Evolutionary conservation across 2,888 invertebrate genomes (phyloP).

Genomic region (Corythucha ciliata): DNA sequence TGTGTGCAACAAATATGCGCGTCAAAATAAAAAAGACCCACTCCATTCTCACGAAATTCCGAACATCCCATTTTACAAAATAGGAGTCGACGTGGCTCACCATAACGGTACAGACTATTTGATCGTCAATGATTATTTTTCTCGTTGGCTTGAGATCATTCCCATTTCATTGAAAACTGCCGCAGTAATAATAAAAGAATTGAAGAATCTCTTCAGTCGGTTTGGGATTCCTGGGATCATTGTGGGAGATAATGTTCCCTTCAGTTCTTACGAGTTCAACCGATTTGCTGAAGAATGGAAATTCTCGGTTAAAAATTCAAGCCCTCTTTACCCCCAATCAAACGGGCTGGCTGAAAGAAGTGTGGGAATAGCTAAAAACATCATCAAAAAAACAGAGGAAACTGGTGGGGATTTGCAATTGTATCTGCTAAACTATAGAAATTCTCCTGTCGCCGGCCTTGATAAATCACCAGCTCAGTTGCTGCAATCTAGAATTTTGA

Average conservation of each 20-base stretch:
- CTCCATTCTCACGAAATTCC: slow-evolving; percentile 2
- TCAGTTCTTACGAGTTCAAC: not conserved
- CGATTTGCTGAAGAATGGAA: slow-evolving; percentile 10
- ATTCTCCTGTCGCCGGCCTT: too few relatives aligned
- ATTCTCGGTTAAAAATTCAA: not conserved
- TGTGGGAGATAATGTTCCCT: slow-evolving; percentile 1
- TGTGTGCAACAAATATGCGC: slow-evolving; percentile 3
- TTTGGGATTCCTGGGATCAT: not conserved
- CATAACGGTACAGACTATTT: not conserved
- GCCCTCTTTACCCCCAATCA: slow-evolving; percentile 6
- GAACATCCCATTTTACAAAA: slow-evolving; percentile 3
- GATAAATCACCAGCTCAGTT: too few relatives aligned
- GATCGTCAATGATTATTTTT: slow-evolving; percentile 8
- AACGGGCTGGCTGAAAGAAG: slow-evolving; percentile 11
- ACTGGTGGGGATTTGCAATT: not conserved
- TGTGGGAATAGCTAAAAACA: not conserved
- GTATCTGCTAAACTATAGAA: not conserved
- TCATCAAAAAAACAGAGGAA: not conserved
- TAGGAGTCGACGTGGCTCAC: slow-evolving; percentile 2
- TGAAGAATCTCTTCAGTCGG: not conserved
- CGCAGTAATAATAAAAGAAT: not conserved
- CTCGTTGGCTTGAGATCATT: slow-evolving; percentile 1
- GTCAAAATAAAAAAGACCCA: not conserved
- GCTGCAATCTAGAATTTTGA: too few relatives aligned
- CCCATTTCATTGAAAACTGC: not conserved